Evolutionary conservation across 1,140 invertebrate species (phyloP), one percentile per base, ranked within the genome.

Genomic region (Colletes latitarsis): DNA sequence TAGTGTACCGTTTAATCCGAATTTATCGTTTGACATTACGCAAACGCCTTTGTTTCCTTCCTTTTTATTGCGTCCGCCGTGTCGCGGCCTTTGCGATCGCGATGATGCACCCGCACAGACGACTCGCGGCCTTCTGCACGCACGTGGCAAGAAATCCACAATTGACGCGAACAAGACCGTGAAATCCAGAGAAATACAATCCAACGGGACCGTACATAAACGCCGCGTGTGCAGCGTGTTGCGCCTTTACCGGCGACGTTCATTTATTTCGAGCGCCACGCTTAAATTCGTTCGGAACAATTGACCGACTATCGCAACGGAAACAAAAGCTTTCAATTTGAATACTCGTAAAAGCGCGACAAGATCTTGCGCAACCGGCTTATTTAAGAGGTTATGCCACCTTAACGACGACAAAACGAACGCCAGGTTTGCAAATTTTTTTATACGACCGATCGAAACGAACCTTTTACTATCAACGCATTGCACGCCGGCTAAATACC

Each of bases 191-290:
- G 53, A 77, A 77, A 83, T 82, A 73, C 41, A 52, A 58, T 81
- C 46, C 72, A 21, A 58, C 4, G 41, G 15, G 17, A 21, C 15
- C 60, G 64, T 71, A 58, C 57, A 67, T 6, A 57, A 53, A n/a
- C 46, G 12, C 15, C n/a, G 55, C 60, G 74, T 49, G 58, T 72
- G 60, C 21, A 43, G 4, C 62, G 41, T 46, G 57, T 62, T 76
- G 49, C 66, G 78, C 77, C 62, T 82, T 77, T 60, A 39, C 49
- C 49, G 19, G 68, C 74, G 53, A 74, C 41, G 66, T 75, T 82
- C 82, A 75, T 85, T 89, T 82, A 81, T 83, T 77, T 76, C 69
- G 73, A n/a, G 43, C 67, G 57, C 41, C 64, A 5, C 15, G 77
- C 21, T 58, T 21, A 21, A 39, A 62, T 39, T 30, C 60, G 72